Percentiles rank a stretch among this genome's conserved stretches.
Conservation (phyloP, 2,888 invertebrate species). For the Brachypterus glaber region DNA sequence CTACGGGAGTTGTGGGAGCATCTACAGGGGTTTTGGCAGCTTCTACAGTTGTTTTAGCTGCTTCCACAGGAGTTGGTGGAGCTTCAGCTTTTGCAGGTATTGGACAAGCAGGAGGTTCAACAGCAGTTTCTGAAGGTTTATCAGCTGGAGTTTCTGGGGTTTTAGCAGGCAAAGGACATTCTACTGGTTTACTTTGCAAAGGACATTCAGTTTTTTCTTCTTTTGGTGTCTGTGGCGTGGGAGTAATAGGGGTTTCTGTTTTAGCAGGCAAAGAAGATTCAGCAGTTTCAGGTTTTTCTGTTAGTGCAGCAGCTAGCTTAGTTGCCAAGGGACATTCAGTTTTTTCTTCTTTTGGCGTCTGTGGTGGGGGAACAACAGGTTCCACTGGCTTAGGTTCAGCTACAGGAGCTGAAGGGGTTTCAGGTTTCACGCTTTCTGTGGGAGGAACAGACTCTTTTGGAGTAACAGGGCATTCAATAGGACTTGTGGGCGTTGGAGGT, state of each 20-base stretch:
- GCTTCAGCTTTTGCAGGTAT: slow-evolving; percentile 17
- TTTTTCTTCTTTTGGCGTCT: slow-evolving; percentile 1
- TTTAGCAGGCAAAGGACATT: slow-evolving; percentile 10
- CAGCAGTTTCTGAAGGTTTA: slow-evolving; percentile 13
- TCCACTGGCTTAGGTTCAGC: slow-evolving; percentile 1
- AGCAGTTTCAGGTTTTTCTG: slow-evolving; percentile 1
- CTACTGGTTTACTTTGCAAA: slow-evolving; percentile 12
- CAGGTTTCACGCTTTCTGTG: too few relatives aligned
- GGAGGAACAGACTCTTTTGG: slow-evolving; percentile 12
- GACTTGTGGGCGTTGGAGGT: background rate
- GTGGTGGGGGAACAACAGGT: background rate
- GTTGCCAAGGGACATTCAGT: slow-evolving; percentile 3
- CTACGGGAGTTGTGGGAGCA: slow-evolving; percentile 4
- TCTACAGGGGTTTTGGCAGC: slow-evolving; percentile 13
- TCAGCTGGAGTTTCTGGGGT: background rate
- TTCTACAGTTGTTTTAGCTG: slow-evolving; percentile 23
- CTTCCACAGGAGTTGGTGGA: slow-evolving; percentile 13
- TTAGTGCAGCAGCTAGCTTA: slow-evolving; percentile 4
- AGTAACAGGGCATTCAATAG: background rate
- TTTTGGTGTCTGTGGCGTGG: slow-evolving; percentile 10
- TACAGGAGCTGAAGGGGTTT: slow-evolving; percentile 15
- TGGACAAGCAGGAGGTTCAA: slow-evolving; percentile 10
- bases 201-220: slow-evolving; percentile 14
- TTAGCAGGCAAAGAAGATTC: slow-evolving; percentile 6
- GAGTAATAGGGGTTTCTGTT: slow-evolving; percentile 10